Percentiles rank a stretch among this genome's conserved stretches.
Conservation (phyloP, 2,888 invertebrate species). For the Pterostichus niger region DNA sequence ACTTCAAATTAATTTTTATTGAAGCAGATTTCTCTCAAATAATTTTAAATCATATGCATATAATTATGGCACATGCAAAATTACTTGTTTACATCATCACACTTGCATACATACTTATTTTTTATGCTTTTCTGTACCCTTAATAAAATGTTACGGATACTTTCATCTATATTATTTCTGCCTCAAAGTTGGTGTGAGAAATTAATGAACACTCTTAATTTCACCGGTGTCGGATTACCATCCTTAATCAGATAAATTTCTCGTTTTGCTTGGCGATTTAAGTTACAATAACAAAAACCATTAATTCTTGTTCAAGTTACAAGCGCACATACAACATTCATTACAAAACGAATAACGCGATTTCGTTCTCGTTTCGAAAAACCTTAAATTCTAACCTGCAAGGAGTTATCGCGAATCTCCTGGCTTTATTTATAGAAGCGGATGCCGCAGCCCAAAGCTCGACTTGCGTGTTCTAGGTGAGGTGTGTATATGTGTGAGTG, state of each 20-base stretch:
- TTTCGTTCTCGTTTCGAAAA: constrained; percentile 44
- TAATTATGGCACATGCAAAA: no score
- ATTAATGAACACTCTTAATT: constrained; percentile 20
- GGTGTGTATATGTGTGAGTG: not conserved
- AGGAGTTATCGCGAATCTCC: constrained; percentile 41
- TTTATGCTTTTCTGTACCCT: no score
- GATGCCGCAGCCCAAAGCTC: constrained; percentile 31
- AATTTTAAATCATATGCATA: no score
- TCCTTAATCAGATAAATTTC: constrained; percentile 24
- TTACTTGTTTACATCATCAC: no score
- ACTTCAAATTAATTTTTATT: no score
- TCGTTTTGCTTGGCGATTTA: constrained; percentile 28
- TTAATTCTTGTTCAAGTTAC: constrained; percentile 41
- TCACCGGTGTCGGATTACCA: constrained; percentile 8
- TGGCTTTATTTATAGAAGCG: constrained; percentile 44
- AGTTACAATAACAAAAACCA: constrained; percentile 46
- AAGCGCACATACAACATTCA: constrained; percentile 44
- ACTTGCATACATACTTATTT: no score
- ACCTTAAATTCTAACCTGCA: constrained; percentile 36
- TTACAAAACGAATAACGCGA: constrained; percentile 38
- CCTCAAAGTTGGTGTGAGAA: not conserved
- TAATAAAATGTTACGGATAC: no score
- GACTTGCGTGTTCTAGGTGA: constrained; percentile 40
- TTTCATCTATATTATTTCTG: no score
- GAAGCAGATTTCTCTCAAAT: no score